Base-by-base conservation (phyloP, 2,113 vertebrate genomes). In the Podarcis cretensis region DNA sequence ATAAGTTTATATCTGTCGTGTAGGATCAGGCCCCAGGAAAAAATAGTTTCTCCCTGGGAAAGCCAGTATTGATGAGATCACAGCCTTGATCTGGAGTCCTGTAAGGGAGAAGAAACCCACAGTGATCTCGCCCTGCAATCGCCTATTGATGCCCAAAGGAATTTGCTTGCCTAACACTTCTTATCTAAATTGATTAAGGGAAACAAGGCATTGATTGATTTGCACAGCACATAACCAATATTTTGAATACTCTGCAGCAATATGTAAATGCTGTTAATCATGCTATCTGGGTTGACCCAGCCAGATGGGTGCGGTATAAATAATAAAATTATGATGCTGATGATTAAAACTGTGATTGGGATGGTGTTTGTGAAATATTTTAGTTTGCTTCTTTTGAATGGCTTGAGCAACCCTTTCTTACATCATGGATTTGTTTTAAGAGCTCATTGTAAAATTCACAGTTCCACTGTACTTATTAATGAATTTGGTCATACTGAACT, bases 121-220 rank as follows among this genome's bases (percentile, higher is more conserved):
- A 8, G 1, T n/a, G 13, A 27, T 25, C 25, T 1, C 7, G 0
- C 57, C 35, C 6, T 25, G 21, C 8, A 2, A 30, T 40, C 25
- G 2, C n/a, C 40, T 21, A 65, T 20, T 86, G 25, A 9, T n/a
- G 8, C 35, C 14, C 35, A 63, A 83, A 27, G 23, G 21, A 40
- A 43, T 27, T 23, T 18, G 48, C 43, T 75, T 75, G 32, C 32
- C 13, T 59, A 35, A 35, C 40, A 37, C 48, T 25, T 13, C 21
- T 32, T 40, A 57, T 3, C 3, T 13, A 54, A 21, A 43, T 57
- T 32, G 32, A 32, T 21, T 65, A 43, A 78, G 54, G 25, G 69
- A 66, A 66, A 32, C 83, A 84, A 85, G 16, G 32, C 21, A 30
- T 48, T 48, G 65, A 18, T 59, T 86, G 73, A 65, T 27, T 66